phyloP scores from a whole-genome alignment of 2,888 invertebrate species.

The Eristalinus aeneus region DNA sequence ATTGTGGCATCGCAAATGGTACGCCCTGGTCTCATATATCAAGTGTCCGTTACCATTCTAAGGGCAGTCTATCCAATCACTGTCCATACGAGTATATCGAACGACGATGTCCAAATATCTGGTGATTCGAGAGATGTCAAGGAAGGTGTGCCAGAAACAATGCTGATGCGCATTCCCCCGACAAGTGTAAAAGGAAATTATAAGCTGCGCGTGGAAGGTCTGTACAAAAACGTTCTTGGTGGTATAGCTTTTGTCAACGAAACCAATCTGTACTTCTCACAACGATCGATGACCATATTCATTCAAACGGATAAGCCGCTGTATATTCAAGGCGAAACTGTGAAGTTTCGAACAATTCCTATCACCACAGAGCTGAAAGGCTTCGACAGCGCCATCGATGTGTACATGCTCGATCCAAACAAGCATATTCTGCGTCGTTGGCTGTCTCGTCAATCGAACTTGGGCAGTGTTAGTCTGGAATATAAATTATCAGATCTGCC shows the following conservation, averaged over 20 bases:
- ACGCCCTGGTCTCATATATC: conserved; percentile 94
- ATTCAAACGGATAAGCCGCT: conserved; percentile 95
- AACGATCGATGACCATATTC: conserved; percentile 94
- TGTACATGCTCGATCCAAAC: conserved; percentile 92
- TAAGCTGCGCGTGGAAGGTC: conserved; percentile 90
- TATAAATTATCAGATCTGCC: conserved; percentile 94
- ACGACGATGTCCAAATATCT: conserved; percentile 94
- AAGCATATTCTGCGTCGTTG: conserved; percentile 92
- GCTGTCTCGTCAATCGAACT: conserved; percentile 93
- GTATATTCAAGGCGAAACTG: conserved; percentile 94
- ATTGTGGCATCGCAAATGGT: conserved; percentile 95
- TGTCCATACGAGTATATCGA: conserved; percentile 92
- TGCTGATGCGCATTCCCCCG: conserved; percentile 93
- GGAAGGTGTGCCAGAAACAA: conserved; percentile 92
- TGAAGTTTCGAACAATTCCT: conserved; percentile 92
- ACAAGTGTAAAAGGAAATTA: conserved; percentile 93
- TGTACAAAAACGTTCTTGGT: conserved; percentile 85
- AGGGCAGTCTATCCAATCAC: conserved; percentile 90
- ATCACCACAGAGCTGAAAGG: conserved; percentile 94
- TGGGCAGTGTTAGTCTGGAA: conserved; percentile 93
- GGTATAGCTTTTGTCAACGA: conserved; percentile 95
- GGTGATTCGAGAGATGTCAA: conserved; percentile 91
- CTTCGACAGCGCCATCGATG: conserved; percentile 92
- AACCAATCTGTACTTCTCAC: conserved; percentile 91
- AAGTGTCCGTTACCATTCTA: conserved; percentile 92